Evolutionary conservation across 2,113 vertebrate genomes (phyloP).

Genomic region (Poeciliopsis turrubarensis): DNA sequence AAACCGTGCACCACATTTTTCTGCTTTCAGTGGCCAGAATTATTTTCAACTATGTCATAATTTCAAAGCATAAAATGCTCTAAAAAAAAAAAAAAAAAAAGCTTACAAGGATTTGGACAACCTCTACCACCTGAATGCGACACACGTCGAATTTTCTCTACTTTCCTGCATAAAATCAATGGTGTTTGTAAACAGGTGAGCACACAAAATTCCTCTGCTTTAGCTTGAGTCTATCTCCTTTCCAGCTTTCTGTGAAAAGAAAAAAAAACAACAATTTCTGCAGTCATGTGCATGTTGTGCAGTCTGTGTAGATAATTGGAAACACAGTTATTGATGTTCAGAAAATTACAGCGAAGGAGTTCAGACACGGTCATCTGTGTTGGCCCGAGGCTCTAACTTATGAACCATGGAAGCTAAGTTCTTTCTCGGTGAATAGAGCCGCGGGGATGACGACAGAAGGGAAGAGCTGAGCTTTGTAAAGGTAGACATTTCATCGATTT

Average conservation of each 20-base stretch:
- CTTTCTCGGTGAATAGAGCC: slow-evolving; percentile 6
- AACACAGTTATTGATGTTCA: neutral
- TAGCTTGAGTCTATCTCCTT: neutral
- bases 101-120: too few relatives aligned
- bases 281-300: neutral
- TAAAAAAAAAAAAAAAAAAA: too few relatives aligned
- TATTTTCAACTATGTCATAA: too few relatives aligned
- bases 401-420: slow-evolving; percentile 15
- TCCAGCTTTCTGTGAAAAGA: neutral
- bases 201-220: neutral
- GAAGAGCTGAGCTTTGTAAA: slow-evolving; percentile 17
- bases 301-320: neutral
- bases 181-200: too few relatives aligned
- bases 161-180: too few relatives aligned
- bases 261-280: neutral
- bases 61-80: too few relatives aligned
- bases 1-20: too few relatives aligned
- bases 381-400: slow-evolving; percentile 11
- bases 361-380: slow-evolving; percentile 13
- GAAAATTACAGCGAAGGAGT: neutral
- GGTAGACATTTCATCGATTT: slow-evolving; percentile 21
- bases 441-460: slow-evolving; percentile 1
- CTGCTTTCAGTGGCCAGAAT: too few relatives aligned
- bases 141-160: too few relatives aligned
- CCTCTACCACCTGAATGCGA: too few relatives aligned